phyloP scores from a whole-genome alignment of 2,113 vertebrate species.

The Carettochelys insculpta region DNA sequence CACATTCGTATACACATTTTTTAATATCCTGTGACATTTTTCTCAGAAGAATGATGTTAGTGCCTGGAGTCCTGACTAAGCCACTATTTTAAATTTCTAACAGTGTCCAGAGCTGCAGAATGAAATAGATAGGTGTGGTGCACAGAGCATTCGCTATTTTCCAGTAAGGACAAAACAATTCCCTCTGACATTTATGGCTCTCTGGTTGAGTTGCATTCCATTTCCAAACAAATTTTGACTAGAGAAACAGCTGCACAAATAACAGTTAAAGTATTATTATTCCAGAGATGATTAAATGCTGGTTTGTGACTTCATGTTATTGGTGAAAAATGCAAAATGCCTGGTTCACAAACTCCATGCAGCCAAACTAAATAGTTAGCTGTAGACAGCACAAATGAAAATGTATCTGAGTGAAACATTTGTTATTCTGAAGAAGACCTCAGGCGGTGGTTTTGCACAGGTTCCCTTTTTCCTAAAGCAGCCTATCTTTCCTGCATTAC shows the following conservation, averaged over 20 bases:
- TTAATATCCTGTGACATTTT: rapidly evolving
- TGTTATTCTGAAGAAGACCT: constrained; percentile 53
- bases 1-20: not conserved
- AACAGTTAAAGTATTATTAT: constrained; percentile 48
- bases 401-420: constrained; percentile 32
- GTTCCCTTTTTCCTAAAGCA: constrained; percentile 43
- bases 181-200: not conserved
- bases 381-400: constrained; percentile 36
- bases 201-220: not conserved
- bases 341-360: not conserved
- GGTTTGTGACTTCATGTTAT: constrained; percentile 30
- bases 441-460: constrained; percentile 32
- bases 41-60: not conserved
- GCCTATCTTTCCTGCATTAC: constrained; percentile 66
- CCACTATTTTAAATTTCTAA: not conserved
- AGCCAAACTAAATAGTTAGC: constrained; percentile 67
- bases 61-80: not conserved
- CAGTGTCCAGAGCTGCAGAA: not conserved
- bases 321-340: constrained; percentile 40
- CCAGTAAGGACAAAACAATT: not conserved
- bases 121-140: not conserved
- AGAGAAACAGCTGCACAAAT: constrained; percentile 69
- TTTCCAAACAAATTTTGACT: constrained; percentile 54
- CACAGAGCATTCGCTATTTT: not conserved
- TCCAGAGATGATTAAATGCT: constrained; percentile 62